Evolutionary conservation across 2,888 invertebrate genomes (phyloP), one percentile per base, ranked within the genome.

Genomic region (Metopia argyrocephala): DNA sequence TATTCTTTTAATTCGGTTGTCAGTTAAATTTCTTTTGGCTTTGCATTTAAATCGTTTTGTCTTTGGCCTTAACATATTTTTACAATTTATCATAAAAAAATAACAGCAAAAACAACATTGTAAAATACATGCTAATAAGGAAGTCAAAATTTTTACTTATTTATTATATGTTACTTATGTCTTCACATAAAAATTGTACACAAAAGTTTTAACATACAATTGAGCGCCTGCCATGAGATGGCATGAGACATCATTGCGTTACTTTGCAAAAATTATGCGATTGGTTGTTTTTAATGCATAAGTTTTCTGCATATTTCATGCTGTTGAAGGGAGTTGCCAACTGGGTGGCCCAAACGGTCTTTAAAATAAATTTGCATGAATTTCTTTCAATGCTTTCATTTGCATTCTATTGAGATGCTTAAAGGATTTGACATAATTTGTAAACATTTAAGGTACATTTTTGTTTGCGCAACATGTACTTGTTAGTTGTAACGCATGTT

Each of bases 71-170:
- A 61, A 62, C 65, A 66, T 54, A 50, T 59, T 59, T 57, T 54
- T 20, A 48, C 62, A 15, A 46, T 52, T 75, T 28, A 28, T 68
- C 59, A 61, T 59, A 38, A 23, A 18, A 20, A 21, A 50, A 9
- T 4, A 25, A 31, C 48, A 56, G 46, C 21, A n/a, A n/a, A 18
- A 45, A 74, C n/a, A 21, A 52, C 6, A 20, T n/a, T n/a, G n/a
- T n/a, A n/a, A n/a, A n/a, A 52, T 38, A 9, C 27, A 52, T 9
- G 38, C 52, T 62, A 75, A 76, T 79, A 76, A 76, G 79, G 79
- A 79, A 79, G 71, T 73, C 50, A 38, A 23, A 20, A 21, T 25
- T 54, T 48, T 18, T 18, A 7, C 15, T 12, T 0, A 15, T 15
- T 65, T 31, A 52, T 65, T 65, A 66, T 75, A 74, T 46, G 50